phyloP scores from a whole-genome alignment of 2,113 vertebrate genomes.

The Galeopterus variegatus region DNA sequence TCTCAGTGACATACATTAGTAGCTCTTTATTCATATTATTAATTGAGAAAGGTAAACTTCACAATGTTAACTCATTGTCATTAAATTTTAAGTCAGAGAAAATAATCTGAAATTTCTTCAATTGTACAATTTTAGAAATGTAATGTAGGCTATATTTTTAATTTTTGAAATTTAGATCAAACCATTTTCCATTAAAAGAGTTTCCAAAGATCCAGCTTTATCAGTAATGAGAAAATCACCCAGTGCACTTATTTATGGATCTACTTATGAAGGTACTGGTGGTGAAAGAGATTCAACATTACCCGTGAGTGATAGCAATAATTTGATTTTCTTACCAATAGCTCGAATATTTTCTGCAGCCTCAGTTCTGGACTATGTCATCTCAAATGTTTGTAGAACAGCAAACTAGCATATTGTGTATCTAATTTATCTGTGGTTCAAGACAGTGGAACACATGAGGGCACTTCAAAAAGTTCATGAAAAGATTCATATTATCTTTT shows the following conservation, averaged over 20 bases:
- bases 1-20: background rate
- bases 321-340: background rate
- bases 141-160: background rate
- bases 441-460: background rate
- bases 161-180: background rate
- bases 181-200: background rate
- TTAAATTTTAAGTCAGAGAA: background rate
- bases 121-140: background rate
- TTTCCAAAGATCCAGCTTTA: background rate
- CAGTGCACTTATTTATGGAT: background rate
- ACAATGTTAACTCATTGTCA: background rate
- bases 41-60: background rate
- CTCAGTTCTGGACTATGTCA: background rate
- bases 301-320: background rate
- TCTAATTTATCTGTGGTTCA: background rate
- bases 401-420: background rate
- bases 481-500: too few relatives aligned
- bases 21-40: background rate
- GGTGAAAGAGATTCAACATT: background rate
- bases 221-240: background rate
- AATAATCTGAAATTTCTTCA: background rate
- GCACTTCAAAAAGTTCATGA: too few relatives aligned
- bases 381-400: background rate
- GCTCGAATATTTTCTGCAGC: background rate
- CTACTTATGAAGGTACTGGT: background rate